Evolutionary conservation across 1,140 invertebrate genomes (phyloP).

Genomic region (Acromyrmex heyeri): DNA sequence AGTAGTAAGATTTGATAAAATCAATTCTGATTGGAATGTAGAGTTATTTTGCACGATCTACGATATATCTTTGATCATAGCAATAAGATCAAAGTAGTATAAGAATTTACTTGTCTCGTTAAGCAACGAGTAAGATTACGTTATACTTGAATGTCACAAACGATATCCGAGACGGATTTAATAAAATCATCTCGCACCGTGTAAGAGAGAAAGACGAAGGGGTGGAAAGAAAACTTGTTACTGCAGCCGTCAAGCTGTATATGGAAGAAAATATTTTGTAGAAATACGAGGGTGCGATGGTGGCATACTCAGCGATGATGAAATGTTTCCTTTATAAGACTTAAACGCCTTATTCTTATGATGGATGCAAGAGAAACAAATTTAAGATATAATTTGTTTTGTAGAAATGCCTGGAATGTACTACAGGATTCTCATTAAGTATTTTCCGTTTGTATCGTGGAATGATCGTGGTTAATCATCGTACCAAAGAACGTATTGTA

Average conservation of each 20-base stretch:
- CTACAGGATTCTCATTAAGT: slow-evolving; percentile 14
- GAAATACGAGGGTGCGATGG: slow-evolving; percentile 42
- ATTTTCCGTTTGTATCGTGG: background rate
- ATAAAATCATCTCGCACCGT: slow-evolving; percentile 53
- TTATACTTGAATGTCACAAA: slow-evolving; percentile 57
- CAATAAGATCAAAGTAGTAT: slow-evolving; percentile 21
- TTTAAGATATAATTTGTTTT: slow-evolving; percentile 27
- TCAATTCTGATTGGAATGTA: slow-evolving; percentile 24
- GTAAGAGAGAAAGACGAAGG: slow-evolving; percentile 32
- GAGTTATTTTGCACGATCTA: background rate
- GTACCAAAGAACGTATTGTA: background rate
- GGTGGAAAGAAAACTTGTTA: slow-evolving; percentile 60
- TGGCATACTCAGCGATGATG: slow-evolving; percentile 41
- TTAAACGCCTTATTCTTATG: slow-evolving; percentile 46
- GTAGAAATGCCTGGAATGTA: background rate
- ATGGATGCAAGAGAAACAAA: slow-evolving; percentile 50
- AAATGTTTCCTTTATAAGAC: slow-evolving; percentile 45
- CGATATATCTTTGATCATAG: slow-evolving; percentile 17
- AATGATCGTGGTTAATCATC: background rate
- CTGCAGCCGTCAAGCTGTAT: slow-evolving; percentile 58
- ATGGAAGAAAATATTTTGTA: slow-evolving; percentile 58
- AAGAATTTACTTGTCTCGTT: slow-evolving; percentile 30
- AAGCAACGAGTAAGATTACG: slow-evolving; percentile 28
- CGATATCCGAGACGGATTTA: slow-evolving; percentile 60
- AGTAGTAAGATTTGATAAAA: slow-evolving; percentile 11